Evolutionary conservation across 2,888 invertebrate species (phyloP).

Genomic region (Theristus sp.): DNA sequence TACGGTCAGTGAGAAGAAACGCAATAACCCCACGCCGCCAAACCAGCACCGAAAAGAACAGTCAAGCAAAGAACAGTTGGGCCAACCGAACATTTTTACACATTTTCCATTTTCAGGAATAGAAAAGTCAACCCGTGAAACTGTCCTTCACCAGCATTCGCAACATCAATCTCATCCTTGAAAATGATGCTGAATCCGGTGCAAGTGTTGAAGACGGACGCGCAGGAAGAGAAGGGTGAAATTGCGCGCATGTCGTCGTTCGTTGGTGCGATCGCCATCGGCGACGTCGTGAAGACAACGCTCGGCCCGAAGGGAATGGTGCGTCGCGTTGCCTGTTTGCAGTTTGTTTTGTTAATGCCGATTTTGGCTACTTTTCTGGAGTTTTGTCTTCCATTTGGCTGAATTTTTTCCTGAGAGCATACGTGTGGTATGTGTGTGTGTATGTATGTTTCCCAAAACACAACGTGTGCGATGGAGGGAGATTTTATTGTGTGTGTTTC

Average conservation of each 20-base stretch:
- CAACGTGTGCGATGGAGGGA: no score
- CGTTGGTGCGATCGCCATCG: conserved; percentile 93
- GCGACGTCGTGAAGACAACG: conserved; percentile 91
- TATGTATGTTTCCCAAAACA: no score
- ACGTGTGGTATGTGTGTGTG: no score
- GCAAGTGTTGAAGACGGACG: conserved; percentile 77
- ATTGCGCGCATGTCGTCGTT: conserved; percentile 91
- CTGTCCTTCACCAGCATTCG: background rate
- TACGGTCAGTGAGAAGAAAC: no score
- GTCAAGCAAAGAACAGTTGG: no score
- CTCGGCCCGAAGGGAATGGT: conserved; percentile 96
- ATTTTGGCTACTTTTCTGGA: background rate
- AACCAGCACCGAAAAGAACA: no score
- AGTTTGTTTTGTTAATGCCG: background rate
- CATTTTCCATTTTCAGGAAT: no score
- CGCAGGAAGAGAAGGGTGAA: conserved; percentile 93
- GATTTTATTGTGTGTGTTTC: no score
- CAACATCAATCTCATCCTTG: conserved; percentile 3
- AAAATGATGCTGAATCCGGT: conserved; percentile 56
- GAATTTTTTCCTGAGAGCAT: no score
- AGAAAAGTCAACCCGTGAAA: background rate
- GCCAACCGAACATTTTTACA: background rate
- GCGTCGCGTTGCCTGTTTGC: conserved; percentile 12
- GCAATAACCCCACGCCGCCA: no score
- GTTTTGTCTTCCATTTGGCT: no score